Evolutionary conservation across 2,888 invertebrate species (phyloP).

Genomic region (Drosophila picticornis): DNA sequence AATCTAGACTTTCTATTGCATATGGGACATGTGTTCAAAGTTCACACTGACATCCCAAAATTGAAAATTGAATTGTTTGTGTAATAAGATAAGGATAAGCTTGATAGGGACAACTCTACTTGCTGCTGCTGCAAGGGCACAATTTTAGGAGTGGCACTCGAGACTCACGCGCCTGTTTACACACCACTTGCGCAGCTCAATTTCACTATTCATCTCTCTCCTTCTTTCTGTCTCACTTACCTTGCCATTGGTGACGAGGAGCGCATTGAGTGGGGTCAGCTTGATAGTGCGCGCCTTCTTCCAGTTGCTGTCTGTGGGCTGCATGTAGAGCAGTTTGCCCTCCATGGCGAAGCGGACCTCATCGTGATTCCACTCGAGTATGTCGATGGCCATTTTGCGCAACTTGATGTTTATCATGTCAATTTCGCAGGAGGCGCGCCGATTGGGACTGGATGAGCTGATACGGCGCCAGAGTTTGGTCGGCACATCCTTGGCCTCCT

Average conservation of each 20-base stretch:
- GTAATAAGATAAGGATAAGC: background rate
- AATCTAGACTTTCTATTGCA: background rate
- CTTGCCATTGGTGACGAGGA: constrained; percentile 96
- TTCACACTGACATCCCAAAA: background rate
- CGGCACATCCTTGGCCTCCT: constrained; percentile 95
- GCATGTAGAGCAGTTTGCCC: constrained; percentile 94
- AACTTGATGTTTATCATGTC: constrained; percentile 96
- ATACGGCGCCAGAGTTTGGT: constrained; percentile 96
- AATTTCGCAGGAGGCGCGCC: constrained; percentile 92
- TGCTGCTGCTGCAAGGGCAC: background rate
- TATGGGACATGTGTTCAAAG: background rate
- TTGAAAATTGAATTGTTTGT: background rate
- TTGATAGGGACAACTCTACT: background rate
- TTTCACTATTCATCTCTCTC: background rate
- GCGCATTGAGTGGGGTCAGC: constrained; percentile 94
- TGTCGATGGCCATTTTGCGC: constrained; percentile 96
- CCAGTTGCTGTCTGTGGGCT: constrained; percentile 96
- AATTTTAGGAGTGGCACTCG: background rate
- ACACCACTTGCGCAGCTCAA: background rate
- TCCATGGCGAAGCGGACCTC: constrained; percentile 96
- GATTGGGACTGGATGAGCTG: constrained; percentile 89
- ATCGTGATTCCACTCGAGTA: constrained; percentile 97
- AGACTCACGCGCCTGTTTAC: constrained; percentile 12
- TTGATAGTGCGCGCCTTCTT: constrained; percentile 95
- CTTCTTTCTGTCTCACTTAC: constrained; percentile 85